Conservation (phyloP, 2,797 vertebrate species). For the Schizopygopsis malacanthus region DNA sequence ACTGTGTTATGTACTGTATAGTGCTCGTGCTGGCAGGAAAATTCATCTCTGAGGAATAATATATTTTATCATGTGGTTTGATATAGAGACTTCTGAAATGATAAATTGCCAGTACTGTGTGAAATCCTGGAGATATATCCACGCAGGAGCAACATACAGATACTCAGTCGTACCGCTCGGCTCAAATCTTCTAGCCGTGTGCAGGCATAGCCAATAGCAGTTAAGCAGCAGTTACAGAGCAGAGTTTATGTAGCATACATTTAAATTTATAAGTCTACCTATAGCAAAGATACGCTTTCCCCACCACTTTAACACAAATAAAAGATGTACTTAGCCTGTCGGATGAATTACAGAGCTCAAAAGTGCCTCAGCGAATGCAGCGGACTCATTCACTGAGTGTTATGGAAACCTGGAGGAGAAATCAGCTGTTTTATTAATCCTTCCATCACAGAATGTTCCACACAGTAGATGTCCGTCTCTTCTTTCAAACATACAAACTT, state of each 20-base stretch:
- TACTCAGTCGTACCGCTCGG: background rate
- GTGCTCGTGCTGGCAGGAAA: slow-evolving; percentile 1
- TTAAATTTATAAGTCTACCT: slow-evolving; percentile 23
- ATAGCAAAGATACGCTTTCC: background rate
- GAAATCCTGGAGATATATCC: background rate
- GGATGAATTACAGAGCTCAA: slow-evolving; percentile 20
- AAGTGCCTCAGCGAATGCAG: background rate
- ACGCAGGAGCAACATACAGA: slow-evolving; percentile 17
- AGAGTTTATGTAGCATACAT: slow-evolving; percentile 9
- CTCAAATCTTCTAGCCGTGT: slow-evolving; percentile 16
- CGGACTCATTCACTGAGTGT: slow-evolving; percentile 14
- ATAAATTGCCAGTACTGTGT: slow-evolving; percentile 16
- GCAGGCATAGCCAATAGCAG: background rate
- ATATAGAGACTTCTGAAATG: slow-evolving; percentile 26
- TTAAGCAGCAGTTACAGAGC: background rate
- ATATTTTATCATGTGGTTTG: slow-evolving; percentile 15
- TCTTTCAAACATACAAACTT: background rate
- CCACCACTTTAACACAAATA: background rate
- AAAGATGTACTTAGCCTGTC: slow-evolving; percentile 16
- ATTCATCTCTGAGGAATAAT: slow-evolving; percentile 18
- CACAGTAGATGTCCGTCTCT: background rate
- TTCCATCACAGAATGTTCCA: slow-evolving; percentile 8
- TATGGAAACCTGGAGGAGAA: background rate
- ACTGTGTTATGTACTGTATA: background rate
- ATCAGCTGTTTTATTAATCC: slow-evolving; percentile 28